phyloP scores from a whole-genome alignment of 2,888 invertebrate genomes.

The Rotaria socialis region DNA sequence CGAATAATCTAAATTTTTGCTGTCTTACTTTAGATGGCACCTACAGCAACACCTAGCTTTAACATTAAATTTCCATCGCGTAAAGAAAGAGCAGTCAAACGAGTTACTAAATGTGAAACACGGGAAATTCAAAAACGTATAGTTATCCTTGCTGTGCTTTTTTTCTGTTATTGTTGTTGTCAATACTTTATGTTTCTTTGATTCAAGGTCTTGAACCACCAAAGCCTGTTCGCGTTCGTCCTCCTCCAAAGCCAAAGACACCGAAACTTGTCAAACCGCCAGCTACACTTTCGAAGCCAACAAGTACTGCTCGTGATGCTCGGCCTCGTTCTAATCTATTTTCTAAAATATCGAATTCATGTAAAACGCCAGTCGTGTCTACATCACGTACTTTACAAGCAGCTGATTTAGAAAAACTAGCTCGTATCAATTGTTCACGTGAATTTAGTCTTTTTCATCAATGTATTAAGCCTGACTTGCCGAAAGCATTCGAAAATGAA shows the following conservation, averaged over 20 bases:
- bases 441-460: constrained; percentile 26
- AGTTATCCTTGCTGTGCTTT: neutral
- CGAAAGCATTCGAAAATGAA: neutral
- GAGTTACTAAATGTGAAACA: neutral
- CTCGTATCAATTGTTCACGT: neutral
- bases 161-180: neutral
- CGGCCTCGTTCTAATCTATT: neutral
- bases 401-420: neutral
- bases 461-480: neutral
- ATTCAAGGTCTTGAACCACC: constrained; percentile 10
- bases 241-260: neutral
- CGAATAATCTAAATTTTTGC: too few species aligned
- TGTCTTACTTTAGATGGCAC: neutral
- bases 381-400: neutral
- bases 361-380: too few species aligned
- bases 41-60: neutral
- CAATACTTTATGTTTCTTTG: neutral
- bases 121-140: constrained; percentile 18
- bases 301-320: neutral
- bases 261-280: neutral
- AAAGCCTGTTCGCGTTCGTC: neutral
- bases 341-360: neutral
- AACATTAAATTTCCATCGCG: neutral
- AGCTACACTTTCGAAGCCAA: neutral
- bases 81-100: neutral